Evolutionary conservation across 2,113 vertebrate genomes (phyloP).

Genomic region (Sinocyclocheilus anophthalmus): DNA sequence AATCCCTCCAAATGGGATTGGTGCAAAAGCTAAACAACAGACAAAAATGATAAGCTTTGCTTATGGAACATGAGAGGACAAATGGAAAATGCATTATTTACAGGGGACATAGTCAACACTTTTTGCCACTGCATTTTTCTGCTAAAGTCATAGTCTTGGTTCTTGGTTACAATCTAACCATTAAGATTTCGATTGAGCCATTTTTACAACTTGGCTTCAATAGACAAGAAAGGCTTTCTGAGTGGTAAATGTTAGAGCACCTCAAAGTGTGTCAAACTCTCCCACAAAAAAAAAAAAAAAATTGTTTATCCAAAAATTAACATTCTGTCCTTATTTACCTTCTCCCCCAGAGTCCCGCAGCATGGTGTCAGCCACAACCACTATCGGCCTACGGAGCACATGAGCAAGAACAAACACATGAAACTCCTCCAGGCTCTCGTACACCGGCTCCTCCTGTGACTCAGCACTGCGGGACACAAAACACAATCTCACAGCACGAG

Average conservation of each 20-base stretch:
- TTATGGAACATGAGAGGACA: not conserved
- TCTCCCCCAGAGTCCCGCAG: slow-evolving; percentile 95
- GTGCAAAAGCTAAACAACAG: slow-evolving; percentile 85
- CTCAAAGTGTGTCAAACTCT: not conserved
- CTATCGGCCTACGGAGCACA: slow-evolving; percentile 88
- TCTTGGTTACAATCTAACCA: not conserved
- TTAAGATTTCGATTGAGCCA: not conserved
- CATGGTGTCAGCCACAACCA: slow-evolving; percentile 98
- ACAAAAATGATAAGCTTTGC: not conserved
- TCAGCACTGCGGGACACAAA: slow-evolving; percentile 75
- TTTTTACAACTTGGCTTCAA: not conserved
- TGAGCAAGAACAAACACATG: slow-evolving; percentile 96
- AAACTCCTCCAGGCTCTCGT: slow-evolving; percentile 96
- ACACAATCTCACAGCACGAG: slow-evolving; percentile 13
- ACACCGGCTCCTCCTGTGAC: slow-evolving; percentile 90
- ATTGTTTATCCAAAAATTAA: not conserved
- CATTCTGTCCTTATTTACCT: slow-evolving; percentile 71
- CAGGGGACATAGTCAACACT: not conserved
- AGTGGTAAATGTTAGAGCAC: not conserved
- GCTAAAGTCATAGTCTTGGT: not conserved
- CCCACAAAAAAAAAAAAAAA: no score
- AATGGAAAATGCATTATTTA: not conserved
- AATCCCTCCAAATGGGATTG: slow-evolving; percentile 96
- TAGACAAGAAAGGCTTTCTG: not conserved
- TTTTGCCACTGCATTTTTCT: not conserved